Base-by-base conservation (phyloP, 2,113 vertebrate genomes). In the Rutilus rutilus region DNA sequence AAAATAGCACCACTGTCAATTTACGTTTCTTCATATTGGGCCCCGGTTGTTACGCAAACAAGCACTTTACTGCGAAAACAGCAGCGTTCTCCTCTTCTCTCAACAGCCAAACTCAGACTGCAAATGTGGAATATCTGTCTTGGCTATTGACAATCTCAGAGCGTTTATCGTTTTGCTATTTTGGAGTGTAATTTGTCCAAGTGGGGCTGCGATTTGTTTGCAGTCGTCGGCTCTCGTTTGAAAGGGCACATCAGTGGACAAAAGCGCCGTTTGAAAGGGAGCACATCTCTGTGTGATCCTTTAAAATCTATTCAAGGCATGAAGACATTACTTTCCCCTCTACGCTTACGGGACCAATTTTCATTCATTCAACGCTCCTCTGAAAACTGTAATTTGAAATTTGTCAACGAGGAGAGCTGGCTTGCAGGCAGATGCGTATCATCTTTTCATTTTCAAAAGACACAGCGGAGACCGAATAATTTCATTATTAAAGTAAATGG, bases 321-420 rank as follows among this genome's bases (percentile, higher is more conserved):
- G 82, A 80, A 62, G 65, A 62, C 88, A 52, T 64, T 78, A 79
- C 73, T 85, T 54, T 59, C 67, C 80, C 64, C 54, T 36, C 30
- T 33, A 39, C 23, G 65, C 86, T 87, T 78, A 77, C 76, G 74
- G 77, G 82, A 86, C 80, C 71, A 86, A 77, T 90, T 87, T 88
- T 82, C 62, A 73, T 80, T 85, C 81, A 74, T 84, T 88, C 84
- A 39, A 50, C 80, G 82, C 59, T 85, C 57, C 74, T 77, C 74
- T 50, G 45, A 45, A 82, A 88, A 84, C 88, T 90, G 73, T 88
- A 73, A 90, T 91, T 89, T 88, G 84, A 91, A 87, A 89, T 87
- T 85, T 89, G 47, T 85, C 42, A 88, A 86, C 85, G 78, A 80
- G 50, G 86, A 78, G 80, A 80, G 45, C 50, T 57, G 85, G 79